Evolutionary conservation across 1,140 invertebrate species (phyloP).

Genomic region (Eumeta japonica): DNA sequence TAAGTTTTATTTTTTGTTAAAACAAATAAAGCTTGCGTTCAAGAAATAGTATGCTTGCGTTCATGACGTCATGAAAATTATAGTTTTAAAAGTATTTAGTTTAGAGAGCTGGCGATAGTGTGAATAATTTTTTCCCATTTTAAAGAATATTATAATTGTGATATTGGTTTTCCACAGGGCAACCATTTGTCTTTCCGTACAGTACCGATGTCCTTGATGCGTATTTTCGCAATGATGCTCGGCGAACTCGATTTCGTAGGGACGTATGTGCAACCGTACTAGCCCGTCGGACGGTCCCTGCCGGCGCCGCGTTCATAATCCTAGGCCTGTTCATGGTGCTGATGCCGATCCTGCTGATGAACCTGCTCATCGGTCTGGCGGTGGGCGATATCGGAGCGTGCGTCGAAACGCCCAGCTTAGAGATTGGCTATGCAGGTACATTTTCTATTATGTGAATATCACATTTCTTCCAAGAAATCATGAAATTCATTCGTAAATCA

Average conservation of each 20-base stretch:
- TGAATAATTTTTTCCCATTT: too few species aligned
- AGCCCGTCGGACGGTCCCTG: conserved; percentile 62
- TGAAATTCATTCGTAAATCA: too few species aligned
- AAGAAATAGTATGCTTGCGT: too few species aligned
- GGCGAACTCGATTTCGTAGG: conserved; percentile 85
- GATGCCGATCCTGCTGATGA: conserved; percentile 91
- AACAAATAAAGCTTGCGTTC: not conserved
- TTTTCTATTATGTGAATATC: too few species aligned
- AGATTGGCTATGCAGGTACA: conserved; percentile 84
- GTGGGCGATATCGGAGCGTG: conserved; percentile 88
- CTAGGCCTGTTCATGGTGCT: conserved; percentile 82
- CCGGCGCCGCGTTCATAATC: conserved; percentile 75
- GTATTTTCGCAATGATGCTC: conserved; percentile 88
- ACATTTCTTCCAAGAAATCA: too few species aligned
- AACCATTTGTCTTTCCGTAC: conserved; percentile 72
- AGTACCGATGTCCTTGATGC: conserved; percentile 74
- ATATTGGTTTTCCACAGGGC: conserved; percentile 67
- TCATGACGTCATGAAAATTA: conserved; percentile 31
- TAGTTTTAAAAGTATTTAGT: too few species aligned
- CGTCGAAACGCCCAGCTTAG: conserved; percentile 84
- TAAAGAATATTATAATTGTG: too few species aligned
- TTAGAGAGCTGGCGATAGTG: too few species aligned
- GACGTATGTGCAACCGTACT: conserved; percentile 77
- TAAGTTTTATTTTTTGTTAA: conserved; percentile 5
- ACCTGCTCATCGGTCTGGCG: conserved; percentile 89